Base-by-base conservation (phyloP, 2,113 vertebrate genomes). In the Gobius niger region DNA sequence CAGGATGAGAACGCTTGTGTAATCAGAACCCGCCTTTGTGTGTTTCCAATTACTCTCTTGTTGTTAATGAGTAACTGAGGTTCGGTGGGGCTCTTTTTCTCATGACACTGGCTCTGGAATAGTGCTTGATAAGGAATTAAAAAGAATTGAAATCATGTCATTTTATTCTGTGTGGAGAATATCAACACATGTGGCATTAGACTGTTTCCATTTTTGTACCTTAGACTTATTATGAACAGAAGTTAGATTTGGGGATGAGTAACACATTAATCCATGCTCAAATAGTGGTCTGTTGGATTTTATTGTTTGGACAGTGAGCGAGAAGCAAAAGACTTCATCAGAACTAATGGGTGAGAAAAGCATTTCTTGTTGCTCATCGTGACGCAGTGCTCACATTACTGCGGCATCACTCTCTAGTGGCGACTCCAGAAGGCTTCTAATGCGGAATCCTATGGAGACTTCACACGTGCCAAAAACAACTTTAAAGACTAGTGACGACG, bases 1-100 rank as follows among this genome's bases (percentile, higher is more conserved):
- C 61, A 63, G 44, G 12, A 44, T 63, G 44, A 44, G 24, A 68
- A 59, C 40, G 47, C 19, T 34, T 67, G 44, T 47, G 52, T 46
- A 34, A 18, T 69, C 44, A 16, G 4, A 5, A 7, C 12, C 49
- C 7, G 16, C 34, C 44, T 47, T 44, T 59, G 34, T 54, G 24
- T 67, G 53, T 47, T 47, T 4, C 44, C 61, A 19, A 15, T 65
- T n/a, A 59, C 42, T 24, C 59, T 34, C 5, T 34, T 54, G 42
- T 19, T 65, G 46, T 52, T 46, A 42, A 61, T 65, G 2, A 66
- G 19, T 42, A 9, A 60, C 57, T 42, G 40, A n/a, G 14, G 8
- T 40, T 60, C 57, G 41, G 56, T 7, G 4, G 6, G 7, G 14
- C 9, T 9, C 57, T 44, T 59, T 60, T 42, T 60, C 14, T 60